Evolutionary conservation across 2,888 invertebrate species (phyloP).

Genomic region (Boloria euphrosyne): DNA sequence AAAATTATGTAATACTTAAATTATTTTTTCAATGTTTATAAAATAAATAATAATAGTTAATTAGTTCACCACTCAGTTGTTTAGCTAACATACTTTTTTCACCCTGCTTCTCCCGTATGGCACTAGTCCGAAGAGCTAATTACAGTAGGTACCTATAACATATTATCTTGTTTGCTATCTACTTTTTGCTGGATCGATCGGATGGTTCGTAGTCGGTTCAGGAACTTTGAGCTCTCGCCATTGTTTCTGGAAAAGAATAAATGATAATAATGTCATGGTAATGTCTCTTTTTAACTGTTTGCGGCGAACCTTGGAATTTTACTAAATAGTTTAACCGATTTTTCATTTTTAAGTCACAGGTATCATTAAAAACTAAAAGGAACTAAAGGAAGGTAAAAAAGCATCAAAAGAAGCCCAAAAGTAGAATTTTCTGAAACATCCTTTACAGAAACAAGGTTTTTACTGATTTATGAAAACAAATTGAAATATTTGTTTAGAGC

Average conservation of each 20-base stretch:
- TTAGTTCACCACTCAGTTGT: neutral
- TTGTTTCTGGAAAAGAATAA: slow-evolving; percentile 64
- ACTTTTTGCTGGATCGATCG: slow-evolving; percentile 45
- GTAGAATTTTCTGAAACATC: too few relatives aligned
- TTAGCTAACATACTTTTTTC: slow-evolving; percentile 2
- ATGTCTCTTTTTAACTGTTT: too few relatives aligned
- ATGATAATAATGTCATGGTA: neutral
- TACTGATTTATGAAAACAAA: too few relatives aligned
- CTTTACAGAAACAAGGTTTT: too few relatives aligned
- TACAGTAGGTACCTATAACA: slow-evolving; percentile 1
- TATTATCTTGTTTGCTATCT: slow-evolving; percentile 32
- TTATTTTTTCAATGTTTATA: neutral
- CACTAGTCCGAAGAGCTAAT: slow-evolving; percentile 21
- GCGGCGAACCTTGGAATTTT: too few relatives aligned
- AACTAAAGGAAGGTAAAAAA: too few relatives aligned
- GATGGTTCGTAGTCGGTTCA: slow-evolving; percentile 57
- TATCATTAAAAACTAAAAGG: too few relatives aligned
- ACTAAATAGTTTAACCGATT: too few relatives aligned
- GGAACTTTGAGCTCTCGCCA: slow-evolving; percentile 75
- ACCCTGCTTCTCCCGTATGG: slow-evolving; percentile 24
- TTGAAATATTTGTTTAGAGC: too few relatives aligned
- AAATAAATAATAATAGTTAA: neutral
- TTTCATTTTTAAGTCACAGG: too few relatives aligned
- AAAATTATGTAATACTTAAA: neutral
- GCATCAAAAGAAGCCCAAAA: too few relatives aligned